These are phyloP conservation scores for Labeo catla DNA, from an alignment of 2,113 vertebrate species.

Conservation along the genomic window DNA sequence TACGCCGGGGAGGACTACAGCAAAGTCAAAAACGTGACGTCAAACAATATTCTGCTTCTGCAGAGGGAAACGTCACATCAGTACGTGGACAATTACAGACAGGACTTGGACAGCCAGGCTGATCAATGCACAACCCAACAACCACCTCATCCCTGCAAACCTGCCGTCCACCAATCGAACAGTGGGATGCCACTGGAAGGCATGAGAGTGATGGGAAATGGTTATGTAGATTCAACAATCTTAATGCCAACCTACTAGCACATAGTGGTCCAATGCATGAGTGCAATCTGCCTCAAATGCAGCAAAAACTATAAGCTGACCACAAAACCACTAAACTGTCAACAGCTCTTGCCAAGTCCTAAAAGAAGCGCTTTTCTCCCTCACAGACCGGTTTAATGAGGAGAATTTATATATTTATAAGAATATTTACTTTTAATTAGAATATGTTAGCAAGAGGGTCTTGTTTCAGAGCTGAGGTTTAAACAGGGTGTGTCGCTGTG, in stretches of 20 bases:
- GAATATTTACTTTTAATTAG: not conserved
- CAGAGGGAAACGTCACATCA: conserved; percentile 70
- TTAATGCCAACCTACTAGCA: conserved; percentile 64
- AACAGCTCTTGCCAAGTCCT: not conserved
- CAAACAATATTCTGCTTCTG: conserved; percentile 80
- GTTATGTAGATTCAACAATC: conserved; percentile 86
- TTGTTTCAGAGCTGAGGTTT: not conserved
- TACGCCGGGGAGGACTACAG: conserved; percentile 79
- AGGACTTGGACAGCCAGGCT: conserved; percentile 60
- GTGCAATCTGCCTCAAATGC: not conserved
- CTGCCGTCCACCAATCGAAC: conserved; percentile 38
- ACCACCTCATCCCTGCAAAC: conserved; percentile 66
- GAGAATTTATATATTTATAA: conserved; percentile 21
- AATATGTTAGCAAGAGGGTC: not conserved
- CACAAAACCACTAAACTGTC: not conserved
- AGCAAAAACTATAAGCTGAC: not conserved
- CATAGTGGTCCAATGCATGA: not conserved
- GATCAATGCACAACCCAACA: conserved; percentile 50
- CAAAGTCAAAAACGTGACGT: conserved; percentile 80
- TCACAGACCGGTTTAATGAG: not conserved
- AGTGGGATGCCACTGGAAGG: conserved; percentile 54
- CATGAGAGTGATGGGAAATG: conserved; percentile 66
- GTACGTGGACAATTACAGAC: conserved; percentile 45
- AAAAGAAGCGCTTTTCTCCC: not conserved
- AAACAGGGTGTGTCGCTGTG: not conserved